These are phyloP conservation scores for Heliocidaris tuberculata DNA, from an alignment of 35 echinoderm and acorn worm genomes.

Conservation along the genomic window DNA sequence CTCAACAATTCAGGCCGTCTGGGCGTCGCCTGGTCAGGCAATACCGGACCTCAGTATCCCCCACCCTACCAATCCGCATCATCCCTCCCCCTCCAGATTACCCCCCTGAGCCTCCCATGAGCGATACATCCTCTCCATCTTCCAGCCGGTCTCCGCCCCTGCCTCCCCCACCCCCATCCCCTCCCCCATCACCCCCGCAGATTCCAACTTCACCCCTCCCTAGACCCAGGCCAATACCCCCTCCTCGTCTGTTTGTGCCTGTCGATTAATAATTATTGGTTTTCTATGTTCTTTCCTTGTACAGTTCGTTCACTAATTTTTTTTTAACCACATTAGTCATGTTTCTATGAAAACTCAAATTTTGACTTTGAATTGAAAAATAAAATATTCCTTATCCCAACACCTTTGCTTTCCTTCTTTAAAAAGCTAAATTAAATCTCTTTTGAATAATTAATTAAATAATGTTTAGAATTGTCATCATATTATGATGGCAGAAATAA, in stretches of 20 bases:
- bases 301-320: not conserved
- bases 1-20: not conserved
- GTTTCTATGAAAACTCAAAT: not conserved
- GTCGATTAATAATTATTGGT: not conserved
- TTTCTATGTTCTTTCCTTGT: not conserved
- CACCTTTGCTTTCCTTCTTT: not conserved
- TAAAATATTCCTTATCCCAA: not conserved
- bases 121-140: not conserved
- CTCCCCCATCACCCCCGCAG: slow-evolving; percentile 27
- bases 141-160: slow-evolving; percentile 12
- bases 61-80: not conserved
- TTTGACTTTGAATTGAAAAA: not conserved
- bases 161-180: slow-evolving; percentile 42
- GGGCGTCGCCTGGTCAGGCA: not conserved
- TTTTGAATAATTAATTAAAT: not conserved
- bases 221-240: slow-evolving; percentile 2
- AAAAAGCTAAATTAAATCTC: not conserved
- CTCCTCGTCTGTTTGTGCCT: not conserved
- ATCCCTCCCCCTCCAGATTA: not conserved
- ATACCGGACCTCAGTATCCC: not conserved
- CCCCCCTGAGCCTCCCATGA: slow-evolving; percentile 11
- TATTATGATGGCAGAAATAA: not conserved
- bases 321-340: not conserved
- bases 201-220: not conserved
- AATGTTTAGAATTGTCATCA: not conserved